Percentiles rank a stretch among this genome's conserved stretches.
Conservation (phyloP, 1,140 invertebrate genomes). For the Panagrolaimus sp. region DNA sequence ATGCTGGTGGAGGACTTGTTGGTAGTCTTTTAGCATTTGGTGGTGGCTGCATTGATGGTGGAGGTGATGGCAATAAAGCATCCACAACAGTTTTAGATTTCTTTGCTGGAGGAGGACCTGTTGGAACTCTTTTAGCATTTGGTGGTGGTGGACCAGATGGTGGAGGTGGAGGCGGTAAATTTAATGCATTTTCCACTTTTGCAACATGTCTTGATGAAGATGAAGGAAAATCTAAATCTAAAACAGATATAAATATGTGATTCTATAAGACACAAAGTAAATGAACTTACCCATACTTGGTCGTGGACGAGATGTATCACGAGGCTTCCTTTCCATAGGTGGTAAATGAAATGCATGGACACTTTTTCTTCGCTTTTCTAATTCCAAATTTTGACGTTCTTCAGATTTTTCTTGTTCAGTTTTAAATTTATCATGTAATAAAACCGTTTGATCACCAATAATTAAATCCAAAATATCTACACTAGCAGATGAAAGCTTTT, state of each 20-base stretch:
- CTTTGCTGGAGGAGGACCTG: too few relatives aligned
- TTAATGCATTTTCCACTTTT: too few relatives aligned
- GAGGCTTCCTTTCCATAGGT: not conserved
- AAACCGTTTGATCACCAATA: not conserved
- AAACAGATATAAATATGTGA: too few relatives aligned
- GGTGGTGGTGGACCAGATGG: too few relatives aligned
- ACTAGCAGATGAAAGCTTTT: not conserved
- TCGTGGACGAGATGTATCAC: too few relatives aligned
- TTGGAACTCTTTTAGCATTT: too few relatives aligned
- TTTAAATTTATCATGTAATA: conserved; percentile 14
- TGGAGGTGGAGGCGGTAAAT: too few relatives aligned
- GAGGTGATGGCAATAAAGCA: not conserved
- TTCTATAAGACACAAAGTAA: too few relatives aligned
- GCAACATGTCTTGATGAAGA: not conserved
- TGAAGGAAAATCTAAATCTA: conserved; percentile 4
- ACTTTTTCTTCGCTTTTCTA: conserved; percentile 13
- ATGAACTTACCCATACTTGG: not conserved
- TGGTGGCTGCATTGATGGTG: conserved; percentile 17
- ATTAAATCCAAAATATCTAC: not conserved
- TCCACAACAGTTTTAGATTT: too few relatives aligned
- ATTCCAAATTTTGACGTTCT: conserved; percentile 19
- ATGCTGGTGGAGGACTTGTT: conserved; percentile 10
- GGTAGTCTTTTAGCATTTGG: not conserved
- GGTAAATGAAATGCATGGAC: conserved; percentile 1
- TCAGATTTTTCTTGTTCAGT: conserved; percentile 19